These are phyloP conservation scores for Craniophora ligustri DNA, from an alignment of 2,888 invertebrate species.

Conservation along the genomic window DNA sequence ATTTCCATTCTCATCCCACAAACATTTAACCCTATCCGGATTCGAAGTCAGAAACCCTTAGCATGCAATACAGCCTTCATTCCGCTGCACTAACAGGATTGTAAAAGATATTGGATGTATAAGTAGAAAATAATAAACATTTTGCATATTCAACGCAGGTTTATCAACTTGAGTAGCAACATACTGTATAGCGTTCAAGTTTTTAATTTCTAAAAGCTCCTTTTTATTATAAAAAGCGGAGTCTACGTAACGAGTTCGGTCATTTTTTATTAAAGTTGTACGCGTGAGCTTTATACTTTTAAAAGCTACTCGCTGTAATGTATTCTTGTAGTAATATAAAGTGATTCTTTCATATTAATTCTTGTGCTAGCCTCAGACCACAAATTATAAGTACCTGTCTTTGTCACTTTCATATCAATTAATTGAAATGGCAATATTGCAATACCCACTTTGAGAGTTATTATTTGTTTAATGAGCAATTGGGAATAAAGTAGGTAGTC, in stretches of 20 bases:
- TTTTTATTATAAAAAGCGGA: constrained; percentile 25
- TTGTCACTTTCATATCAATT: too few species aligned
- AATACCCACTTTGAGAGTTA: too few species aligned
- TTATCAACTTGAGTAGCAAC: not conserved
- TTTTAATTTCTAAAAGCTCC: constrained; percentile 25
- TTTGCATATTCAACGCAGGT: constrained; percentile 2
- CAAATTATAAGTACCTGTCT: too few species aligned
- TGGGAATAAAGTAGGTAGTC: too few species aligned
- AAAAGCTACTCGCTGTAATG: constrained; percentile 6
- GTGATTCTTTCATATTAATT: constrained; percentile 7
- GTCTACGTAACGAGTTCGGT: constrained; percentile 23
- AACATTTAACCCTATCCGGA: too few species aligned
- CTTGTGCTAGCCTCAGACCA: constrained; percentile 24
- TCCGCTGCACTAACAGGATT: too few species aligned
- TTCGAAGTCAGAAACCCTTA: too few species aligned
- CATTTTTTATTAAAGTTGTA: constrained; percentile 9
- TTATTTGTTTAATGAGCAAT: too few species aligned
- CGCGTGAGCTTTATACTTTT: constrained; percentile 11
- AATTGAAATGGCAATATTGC: too few species aligned
- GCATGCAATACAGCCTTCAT: too few species aligned
- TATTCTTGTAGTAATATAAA: not conserved
- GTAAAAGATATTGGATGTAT: too few species aligned
- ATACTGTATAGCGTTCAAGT: constrained; percentile 17
- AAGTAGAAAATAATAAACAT: not conserved
- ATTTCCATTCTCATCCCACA: too few species aligned